phyloP scores from a whole-genome alignment of 2,113 vertebrate genomes.

The Protobothrops flavoviridis region DNA sequence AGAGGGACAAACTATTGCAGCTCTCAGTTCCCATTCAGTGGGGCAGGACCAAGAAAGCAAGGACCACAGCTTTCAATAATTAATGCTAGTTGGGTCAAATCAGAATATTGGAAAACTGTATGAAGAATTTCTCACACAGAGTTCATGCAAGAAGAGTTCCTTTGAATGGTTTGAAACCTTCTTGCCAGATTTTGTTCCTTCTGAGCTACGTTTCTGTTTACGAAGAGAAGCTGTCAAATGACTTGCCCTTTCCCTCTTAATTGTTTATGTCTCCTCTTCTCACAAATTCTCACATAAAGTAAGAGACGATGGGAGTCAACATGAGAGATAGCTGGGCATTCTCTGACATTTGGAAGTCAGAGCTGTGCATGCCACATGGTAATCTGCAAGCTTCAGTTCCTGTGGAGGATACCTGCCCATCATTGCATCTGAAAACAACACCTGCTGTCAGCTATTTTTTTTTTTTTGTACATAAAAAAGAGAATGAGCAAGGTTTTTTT shows the following conservation, averaged over 20 bases:
- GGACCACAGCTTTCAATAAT: background rate
- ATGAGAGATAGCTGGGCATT: background rate
- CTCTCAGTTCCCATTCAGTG: background rate
- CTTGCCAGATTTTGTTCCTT: background rate
- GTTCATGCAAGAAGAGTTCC: background rate
- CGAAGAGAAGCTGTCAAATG: background rate
- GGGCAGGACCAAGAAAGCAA: background rate
- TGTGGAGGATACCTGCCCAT: background rate
- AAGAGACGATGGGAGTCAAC: background rate
- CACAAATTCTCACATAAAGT: background rate
- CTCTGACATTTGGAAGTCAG: background rate
- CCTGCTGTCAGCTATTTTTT: background rate
- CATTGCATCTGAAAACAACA: background rate
- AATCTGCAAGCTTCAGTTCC: background rate
- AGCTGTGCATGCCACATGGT: background rate
- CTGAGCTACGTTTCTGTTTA: background rate
- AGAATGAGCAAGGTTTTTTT: background rate
- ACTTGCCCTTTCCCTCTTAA: background rate
- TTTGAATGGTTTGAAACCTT: background rate
- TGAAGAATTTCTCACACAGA: background rate
- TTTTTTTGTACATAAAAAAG: background rate
- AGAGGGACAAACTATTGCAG: background rate
- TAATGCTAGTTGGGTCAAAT: background rate
- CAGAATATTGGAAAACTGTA: background rate
- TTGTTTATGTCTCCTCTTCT: background rate